Conservation (phyloP, 2,888 invertebrate genomes). For the Limnephilus marmoratus region DNA sequence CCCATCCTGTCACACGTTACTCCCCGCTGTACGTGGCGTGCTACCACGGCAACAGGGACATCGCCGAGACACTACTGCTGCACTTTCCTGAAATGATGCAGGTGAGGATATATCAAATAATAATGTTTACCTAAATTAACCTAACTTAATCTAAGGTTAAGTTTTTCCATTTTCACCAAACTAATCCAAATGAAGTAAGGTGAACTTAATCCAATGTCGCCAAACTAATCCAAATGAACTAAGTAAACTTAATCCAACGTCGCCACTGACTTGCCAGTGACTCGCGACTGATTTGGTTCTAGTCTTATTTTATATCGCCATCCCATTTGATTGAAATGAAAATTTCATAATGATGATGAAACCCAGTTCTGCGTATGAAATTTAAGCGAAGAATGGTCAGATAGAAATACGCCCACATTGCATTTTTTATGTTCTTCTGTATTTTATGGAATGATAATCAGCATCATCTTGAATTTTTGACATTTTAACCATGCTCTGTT, state of each 20-base stretch:
- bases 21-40: slow-evolving; percentile 95
- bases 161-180: too few relatives aligned
- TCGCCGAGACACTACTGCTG: slow-evolving; percentile 85
- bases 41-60: slow-evolving; percentile 89
- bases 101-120: slow-evolving; percentile 70
- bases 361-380: too few relatives aligned
- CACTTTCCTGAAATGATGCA: slow-evolving; percentile 91
- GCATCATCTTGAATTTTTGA: not conserved
- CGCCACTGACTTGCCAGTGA: too few relatives aligned
- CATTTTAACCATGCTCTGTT: not conserved
- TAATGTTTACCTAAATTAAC: not conserved
- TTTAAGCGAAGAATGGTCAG: too few relatives aligned
- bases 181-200: not conserved
- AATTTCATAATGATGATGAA: too few relatives aligned
- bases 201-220: not conserved
- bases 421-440: too few relatives aligned
- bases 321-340: too few relatives aligned
- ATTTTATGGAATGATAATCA: not conserved
- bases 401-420: too few relatives aligned
- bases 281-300: too few relatives aligned
- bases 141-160: not conserved
- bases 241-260: too few relatives aligned
- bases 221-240: too few relatives aligned
- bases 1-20: slow-evolving; percentile 93
- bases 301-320: too few relatives aligned